Evolutionary conservation across 2,113 vertebrate species (phyloP).

Genomic region (Lucifuga dentata): DNA sequence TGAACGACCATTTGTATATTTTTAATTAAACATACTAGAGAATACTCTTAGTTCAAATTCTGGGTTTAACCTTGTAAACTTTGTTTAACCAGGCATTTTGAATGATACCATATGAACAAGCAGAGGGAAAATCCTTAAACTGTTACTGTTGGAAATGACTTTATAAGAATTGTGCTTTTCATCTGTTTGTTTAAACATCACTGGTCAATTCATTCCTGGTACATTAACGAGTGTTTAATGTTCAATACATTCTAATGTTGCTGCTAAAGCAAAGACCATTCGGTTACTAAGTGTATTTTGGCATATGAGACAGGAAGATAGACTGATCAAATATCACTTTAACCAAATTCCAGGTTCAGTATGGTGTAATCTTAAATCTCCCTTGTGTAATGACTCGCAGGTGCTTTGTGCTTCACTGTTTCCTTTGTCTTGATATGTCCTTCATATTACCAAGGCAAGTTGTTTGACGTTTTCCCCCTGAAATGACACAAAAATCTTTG

Average conservation of each 20-base stretch:
- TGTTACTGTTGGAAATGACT: constrained; percentile 18
- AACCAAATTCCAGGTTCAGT: constrained; percentile 42
- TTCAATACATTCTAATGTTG: constrained; percentile 16
- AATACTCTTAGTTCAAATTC: constrained; percentile 22
- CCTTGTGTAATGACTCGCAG: constrained; percentile 54
- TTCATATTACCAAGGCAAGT: constrained; percentile 37
- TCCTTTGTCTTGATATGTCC: constrained; percentile 9
- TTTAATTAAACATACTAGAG: constrained; percentile 51
- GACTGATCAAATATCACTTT: constrained; percentile 44
- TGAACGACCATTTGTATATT: constrained; percentile 24
- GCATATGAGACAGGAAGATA: constrained; percentile 20
- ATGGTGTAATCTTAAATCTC: constrained; percentile 47
- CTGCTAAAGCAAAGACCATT: constrained; percentile 43
- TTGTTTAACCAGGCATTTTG: constrained; percentile 40
- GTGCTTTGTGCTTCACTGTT: constrained; percentile 31
- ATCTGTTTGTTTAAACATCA: constrained; percentile 50
- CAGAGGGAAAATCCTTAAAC: background rate
- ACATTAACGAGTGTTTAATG: constrained; percentile 53
- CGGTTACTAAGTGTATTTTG: constrained; percentile 45
- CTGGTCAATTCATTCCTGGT: constrained; percentile 34
- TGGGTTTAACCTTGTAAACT: constrained; percentile 33
- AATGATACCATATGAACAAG: constrained; percentile 19
- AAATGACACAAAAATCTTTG: constrained; percentile 35
- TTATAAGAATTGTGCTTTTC: constrained; percentile 13
- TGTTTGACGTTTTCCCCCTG: constrained; percentile 24